Evolutionary conservation across 1,140 invertebrate genomes (phyloP), one percentile per base, ranked within the genome.

Genomic region (Homalodisca vitripennis): DNA sequence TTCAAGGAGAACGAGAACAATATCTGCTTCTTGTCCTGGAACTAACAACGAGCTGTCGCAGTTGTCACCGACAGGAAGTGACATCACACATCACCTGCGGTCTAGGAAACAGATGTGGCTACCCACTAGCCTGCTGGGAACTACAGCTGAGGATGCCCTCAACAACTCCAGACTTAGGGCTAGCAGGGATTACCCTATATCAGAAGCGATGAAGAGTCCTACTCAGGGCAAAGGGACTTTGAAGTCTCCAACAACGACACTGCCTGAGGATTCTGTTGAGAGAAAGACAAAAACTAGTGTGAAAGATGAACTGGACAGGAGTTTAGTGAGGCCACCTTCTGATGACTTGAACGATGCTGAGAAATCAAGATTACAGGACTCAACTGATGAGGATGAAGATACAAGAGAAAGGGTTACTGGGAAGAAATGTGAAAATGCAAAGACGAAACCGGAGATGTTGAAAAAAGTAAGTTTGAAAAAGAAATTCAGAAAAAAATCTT

Each of bases 1-100:
- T 20, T 51, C 63, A 17, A 41, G 26, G 26, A 22, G 55, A 20
- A 57, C 31, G 30, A 57, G 70, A 67, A 67, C 65, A 51, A 27
- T 67, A 2, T 53, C 55, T 48, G 51, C 70, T 46, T 64, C 67
- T 41, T 68, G 53, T 60, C 67, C 67, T 1, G 67, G 47, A 12
- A 57, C 67, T 14, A 68, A 31, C 1, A 57, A 30, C 3, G 70
- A 71, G 22, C 67, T 26, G 10, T 66, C 71, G 13, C 73, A 72
- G 24, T 41, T 75, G 65, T 75, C 76, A 17, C 74, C 74, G 3
- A 70, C 74, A 1, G 69, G 69, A 27, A 73, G 75, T 60, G 72
- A 73, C 53, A 64, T 46, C 20, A 71, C 70, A 1, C 76, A 77
- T 70, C 74, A 74, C 63, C 29, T 72, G 27, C 48, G 64, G 1